Conservation (phyloP, 2,888 invertebrate species). For the Acrobasis suavella region DNA sequence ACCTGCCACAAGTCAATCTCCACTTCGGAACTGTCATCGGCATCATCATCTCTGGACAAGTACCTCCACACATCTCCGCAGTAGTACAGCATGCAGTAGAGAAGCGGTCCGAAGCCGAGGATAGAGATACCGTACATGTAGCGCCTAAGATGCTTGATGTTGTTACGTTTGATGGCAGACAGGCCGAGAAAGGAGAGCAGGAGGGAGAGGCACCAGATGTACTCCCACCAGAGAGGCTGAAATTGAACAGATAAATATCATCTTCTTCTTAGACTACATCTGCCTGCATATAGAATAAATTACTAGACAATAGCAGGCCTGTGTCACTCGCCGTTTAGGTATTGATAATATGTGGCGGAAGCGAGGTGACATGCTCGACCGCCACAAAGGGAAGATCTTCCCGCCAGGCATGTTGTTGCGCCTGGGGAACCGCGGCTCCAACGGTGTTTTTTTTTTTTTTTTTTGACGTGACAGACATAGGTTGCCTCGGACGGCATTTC, state of each 20-base stretch:
- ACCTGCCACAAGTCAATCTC: slow-evolving; percentile 93
- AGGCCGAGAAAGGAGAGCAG: slow-evolving; percentile 92
- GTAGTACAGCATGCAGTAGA: slow-evolving; percentile 92
- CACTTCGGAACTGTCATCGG: slow-evolving; percentile 76
- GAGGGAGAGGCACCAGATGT: slow-evolving; percentile 94
- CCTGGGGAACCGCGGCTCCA: too few species aligned
- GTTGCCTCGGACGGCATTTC: too few species aligned
- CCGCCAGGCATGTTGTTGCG: too few species aligned
- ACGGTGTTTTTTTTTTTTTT: too few species aligned
- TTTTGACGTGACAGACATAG: too few species aligned
- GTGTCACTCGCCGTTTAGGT: too few species aligned
- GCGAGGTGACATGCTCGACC: too few species aligned
- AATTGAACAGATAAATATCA: slow-evolving; percentile 43
- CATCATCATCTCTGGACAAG: slow-evolving; percentile 78
- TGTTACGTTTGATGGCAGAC: slow-evolving; percentile 93
- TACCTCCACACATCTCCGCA: slow-evolving; percentile 92
- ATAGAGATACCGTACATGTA: slow-evolving; percentile 88
- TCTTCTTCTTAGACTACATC: too few species aligned
- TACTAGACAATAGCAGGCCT: too few species aligned
- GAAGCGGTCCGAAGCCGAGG: slow-evolving; percentile 90
- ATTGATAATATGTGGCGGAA: too few species aligned
- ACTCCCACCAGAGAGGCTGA: slow-evolving; percentile 95
- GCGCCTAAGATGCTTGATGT: slow-evolving; percentile 87
- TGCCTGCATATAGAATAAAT: too few species aligned
- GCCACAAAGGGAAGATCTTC: too few species aligned